A percentile compares a stretch with the other conserved stretches of the same genome.
Evolutionary conservation across 1,140 invertebrate genomes (phyloP).

Genomic region (Yoshiicerus persimilis): DNA sequence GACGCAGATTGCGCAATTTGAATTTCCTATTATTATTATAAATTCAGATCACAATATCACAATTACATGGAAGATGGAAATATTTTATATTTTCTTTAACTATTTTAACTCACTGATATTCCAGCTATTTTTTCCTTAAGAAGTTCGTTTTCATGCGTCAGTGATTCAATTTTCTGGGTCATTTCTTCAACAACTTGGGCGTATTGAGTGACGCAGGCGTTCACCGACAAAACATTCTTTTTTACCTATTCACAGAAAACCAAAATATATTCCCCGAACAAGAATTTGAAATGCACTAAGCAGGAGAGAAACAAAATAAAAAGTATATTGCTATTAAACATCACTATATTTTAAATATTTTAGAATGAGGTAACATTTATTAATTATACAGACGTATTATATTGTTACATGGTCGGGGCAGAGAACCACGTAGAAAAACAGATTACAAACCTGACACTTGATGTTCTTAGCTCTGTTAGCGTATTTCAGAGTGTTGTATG

Average conservation of each 20-base stretch:
- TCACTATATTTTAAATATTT: too few species aligned
- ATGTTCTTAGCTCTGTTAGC: slow-evolving; percentile 84
- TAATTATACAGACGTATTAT: too few species aligned
- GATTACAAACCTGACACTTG: slow-evolving; percentile 63
- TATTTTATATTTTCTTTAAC: not conserved
- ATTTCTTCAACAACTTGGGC: slow-evolving; percentile 67
- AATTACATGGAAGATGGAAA: not conserved
- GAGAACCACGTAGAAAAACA: too few species aligned
- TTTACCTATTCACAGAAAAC: slow-evolving; percentile 56
- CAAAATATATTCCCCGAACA: too few species aligned
- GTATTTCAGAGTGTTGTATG: slow-evolving; percentile 94
- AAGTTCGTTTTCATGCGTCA: slow-evolving; percentile 50
- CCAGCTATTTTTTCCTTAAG: slow-evolving; percentile 38
- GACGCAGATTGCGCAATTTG: too few species aligned
- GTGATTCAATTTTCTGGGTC: slow-evolving; percentile 60
- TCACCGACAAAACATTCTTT: slow-evolving; percentile 67
- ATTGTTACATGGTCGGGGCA: not conserved
- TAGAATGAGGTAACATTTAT: too few species aligned
- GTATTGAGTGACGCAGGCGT: slow-evolving; percentile 66
- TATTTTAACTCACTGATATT: too few species aligned
- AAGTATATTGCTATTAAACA: too few species aligned
- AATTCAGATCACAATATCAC: not conserved
- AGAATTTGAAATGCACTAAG: too few species aligned
- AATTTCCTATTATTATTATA: too few species aligned
- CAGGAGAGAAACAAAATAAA: too few species aligned